Evolutionary conservation across 2,113 vertebrate species (phyloP), one percentile per base, ranked within the genome.

Genomic region (Nannospalax galili): DNA sequence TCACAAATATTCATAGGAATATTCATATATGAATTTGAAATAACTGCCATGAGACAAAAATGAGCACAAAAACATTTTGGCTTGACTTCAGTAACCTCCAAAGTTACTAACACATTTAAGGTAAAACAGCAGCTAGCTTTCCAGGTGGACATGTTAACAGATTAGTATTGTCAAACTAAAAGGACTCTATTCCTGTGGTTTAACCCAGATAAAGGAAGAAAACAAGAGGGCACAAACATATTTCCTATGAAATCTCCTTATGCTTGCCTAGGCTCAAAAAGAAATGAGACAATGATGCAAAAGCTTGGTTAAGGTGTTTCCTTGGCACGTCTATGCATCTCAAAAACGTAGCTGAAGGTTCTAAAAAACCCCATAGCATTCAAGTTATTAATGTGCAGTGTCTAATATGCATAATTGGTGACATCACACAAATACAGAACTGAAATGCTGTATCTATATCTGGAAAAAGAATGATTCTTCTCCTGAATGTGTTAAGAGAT

Each of bases 1-100:
- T 69, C 42, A 94, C n/a, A 89, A 14, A 84, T n/a, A 93, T 26
- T 92, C 72, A 42, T 0, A 75, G 58, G n/a, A 92, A 60, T 79
- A 79, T 58, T 85, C 52, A 95, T 93, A 84, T 32, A 77, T 9
- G 32, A 88, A 40, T 84, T 8, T 62, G 48, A 32, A 64, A 70
- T 86, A 90, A 70, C 11, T 90, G 28, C 58, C 72, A 75, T 80
- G 52, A 26, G 84, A 35, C 30, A 93, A 78, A 95, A 92, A n/a
- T n/a, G n/a, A n/a, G n/a, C n/a, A n/a, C n/a, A n/a, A n/a, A n/a
- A n/a, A n/a, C n/a, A n/a, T n/a, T n/a, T n/a, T n/a, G n/a, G n/a
- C n/a, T n/a, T n/a, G n/a, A n/a, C n/a, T 89, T 90, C 72, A 70
- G 60, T 4, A 82, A 28, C 26, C 40, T 88, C 35, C 32, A 48